Base-by-base conservation (phyloP, 1,140 invertebrate genomes). In the Cepaea nemoralis region DNA sequence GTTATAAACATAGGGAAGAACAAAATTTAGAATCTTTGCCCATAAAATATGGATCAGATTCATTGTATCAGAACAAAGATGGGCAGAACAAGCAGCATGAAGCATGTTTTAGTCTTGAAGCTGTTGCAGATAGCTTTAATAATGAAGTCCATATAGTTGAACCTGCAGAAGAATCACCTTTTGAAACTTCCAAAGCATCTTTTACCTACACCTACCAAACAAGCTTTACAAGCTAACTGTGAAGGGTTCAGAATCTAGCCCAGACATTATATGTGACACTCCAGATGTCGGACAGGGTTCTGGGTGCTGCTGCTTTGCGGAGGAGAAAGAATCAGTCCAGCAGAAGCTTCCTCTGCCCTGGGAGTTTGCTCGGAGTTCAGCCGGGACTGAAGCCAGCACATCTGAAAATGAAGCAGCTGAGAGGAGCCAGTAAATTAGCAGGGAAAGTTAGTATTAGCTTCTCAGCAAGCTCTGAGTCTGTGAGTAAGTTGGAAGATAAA, bases 351-450 rank as follows among this genome's bases (percentile, higher is more conserved):
- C 45, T 79, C n/a, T 35, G 77, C n/a, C 0, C 63, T 1, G 6
- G 12, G 6, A 39, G 40, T 31, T 50, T 67, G 10, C n/a, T 79
- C 42, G 31, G 24, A n/a, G 66, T 69, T 31, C 77, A 79, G 27
- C 77, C 77, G 19, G 77, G 45, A 16, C 66, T 79, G 31, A 79
- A 70, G 33, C 77, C 77, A 27, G 77, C 77, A 31, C 37, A 79
- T 69, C 24, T 69, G 39, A 79, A 66, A 79, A 37, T 39, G 31
- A 35, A 63, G 3, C 35, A 33, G 33, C 31, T 16, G 40, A 66
- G 27, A 37, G 50, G 55, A 37, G 16, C n/a, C 24, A 63, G 55
- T 24, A 77, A 77, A 40, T 37, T 59, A 19, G 39, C 24, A 50
- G 75, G 75, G 16, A 37, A 31, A n/a, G 31, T 77, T 59, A 63